Evolutionary conservation across 2,888 invertebrate species (phyloP), one percentile per base, ranked within the genome.

Genomic region (Drosophila neutralis): DNA sequence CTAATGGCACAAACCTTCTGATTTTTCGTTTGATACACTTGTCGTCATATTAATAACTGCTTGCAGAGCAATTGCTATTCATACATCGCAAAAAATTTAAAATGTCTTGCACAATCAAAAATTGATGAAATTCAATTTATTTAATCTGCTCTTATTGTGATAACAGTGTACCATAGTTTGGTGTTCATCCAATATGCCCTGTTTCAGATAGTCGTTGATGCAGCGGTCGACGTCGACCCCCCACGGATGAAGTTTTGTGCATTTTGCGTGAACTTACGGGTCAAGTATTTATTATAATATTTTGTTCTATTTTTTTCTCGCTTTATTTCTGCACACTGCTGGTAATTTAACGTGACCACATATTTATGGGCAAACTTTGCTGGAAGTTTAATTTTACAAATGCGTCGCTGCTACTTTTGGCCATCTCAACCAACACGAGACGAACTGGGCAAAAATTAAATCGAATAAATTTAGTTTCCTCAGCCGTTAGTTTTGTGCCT

Each of bases 241-340:
- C 40, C 58, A 48, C 33, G 35, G 61, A 42, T 51, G 60, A 53
- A 24, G 35, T 29, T 65, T 78, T 72, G 64, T 52, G 58, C 58
- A 65, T 60, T 52, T 64, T 78, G 52, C 60, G 62, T 56, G 15
- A 74, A 80, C 61, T 83, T 74, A 59, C 86, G 69, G 80, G 86
- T 88, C 86, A 86, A 83, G 88, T 78, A 86, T 82, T 75, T 70
- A 80, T 73, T 78, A 76, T 68, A 29, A 21, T 73, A 53, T 64
- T 33, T 56, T 68, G 48, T 35, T 13, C 4, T 27, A 29, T 33
- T 40, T 62, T 51, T 58, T 31, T 64, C 24, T 49, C 8, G 35
- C 51, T 18, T 54, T 56, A 21, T 53, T 53, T 51, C 27, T 48
- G 27, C 40, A 33, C 53, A 35, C 52, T 31, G 35, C n/a, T 40